These are phyloP conservation scores for Acropternis orthonyx DNA, from an alignment of 2,797 vertebrate species.

Conservation along the genomic window DNA sequence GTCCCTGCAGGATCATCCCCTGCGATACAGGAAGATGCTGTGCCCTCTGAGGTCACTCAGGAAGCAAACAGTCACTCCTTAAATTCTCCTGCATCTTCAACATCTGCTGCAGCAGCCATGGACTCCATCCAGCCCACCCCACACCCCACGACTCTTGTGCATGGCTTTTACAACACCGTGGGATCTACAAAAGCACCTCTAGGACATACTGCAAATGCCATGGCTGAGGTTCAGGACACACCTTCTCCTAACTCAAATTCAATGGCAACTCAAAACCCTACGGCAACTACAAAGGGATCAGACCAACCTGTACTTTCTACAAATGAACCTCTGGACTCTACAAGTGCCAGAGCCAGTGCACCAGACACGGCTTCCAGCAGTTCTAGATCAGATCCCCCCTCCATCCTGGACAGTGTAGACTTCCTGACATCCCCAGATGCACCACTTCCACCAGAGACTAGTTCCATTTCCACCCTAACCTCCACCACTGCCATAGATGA, in stretches of 20 bases:
- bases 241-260: background rate
- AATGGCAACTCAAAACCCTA: background rate
- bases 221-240: rapidly evolving
- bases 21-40: background rate
- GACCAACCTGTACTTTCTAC: background rate
- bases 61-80: background rate
- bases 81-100: background rate
- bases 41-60: rapidly evolving
- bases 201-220: background rate
- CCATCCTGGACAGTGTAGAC: background rate
- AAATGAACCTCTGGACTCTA: background rate
- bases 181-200: background rate
- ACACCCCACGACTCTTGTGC: background rate
- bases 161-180: background rate
- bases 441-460: background rate
- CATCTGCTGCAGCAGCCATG: background rate
- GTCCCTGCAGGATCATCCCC: background rate
- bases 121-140: background rate
- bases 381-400: background rate
- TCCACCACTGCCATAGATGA: background rate
- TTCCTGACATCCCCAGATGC: no score
- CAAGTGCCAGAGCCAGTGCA: background rate
- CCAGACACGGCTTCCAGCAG: background rate
- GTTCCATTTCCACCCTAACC: background rate
- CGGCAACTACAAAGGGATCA: background rate